phyloP scores from a whole-genome alignment of 1,140 invertebrate species.

The Pogonomyrmex californicus region DNA sequence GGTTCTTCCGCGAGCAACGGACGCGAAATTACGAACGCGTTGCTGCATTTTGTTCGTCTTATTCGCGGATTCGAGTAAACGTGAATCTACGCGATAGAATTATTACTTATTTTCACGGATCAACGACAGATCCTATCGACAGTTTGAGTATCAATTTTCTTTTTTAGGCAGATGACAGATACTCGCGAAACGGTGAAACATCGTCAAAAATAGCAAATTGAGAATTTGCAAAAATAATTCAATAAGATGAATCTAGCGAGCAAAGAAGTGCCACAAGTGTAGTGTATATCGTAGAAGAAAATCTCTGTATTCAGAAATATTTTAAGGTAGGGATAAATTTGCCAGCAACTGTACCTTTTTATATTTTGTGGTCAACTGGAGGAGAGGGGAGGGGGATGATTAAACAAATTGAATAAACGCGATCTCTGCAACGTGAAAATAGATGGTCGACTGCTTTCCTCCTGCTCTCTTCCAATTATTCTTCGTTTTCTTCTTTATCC shows the following conservation, averaged over 20 bases:
- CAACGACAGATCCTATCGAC: background rate
- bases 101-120: background rate
- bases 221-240: background rate
- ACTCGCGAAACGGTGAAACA: background rate
- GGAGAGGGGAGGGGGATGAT: background rate
- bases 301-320: background rate
- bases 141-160: conserved; percentile 4
- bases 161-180: background rate
- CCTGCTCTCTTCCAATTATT: conserved; percentile 36
- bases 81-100: conserved; percentile 21
- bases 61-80: conserved; percentile 18
- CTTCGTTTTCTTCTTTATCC: conserved; percentile 61
- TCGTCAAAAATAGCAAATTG: background rate
- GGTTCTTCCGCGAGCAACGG: conserved; percentile 28
- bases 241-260: background rate
- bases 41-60: background rate
- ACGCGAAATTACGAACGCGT: conserved; percentile 32
- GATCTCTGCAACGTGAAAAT: conserved; percentile 14
- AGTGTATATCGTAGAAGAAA: background rate
- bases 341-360: background rate
- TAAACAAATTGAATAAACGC: conserved; percentile 41
- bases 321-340: conserved; percentile 24
- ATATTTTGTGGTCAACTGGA: background rate
- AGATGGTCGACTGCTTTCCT: conserved; percentile 12
- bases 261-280: background rate